Base-by-base conservation (phyloP, 2,797 vertebrate genomes). In the Taeniopygia guttata region DNA sequence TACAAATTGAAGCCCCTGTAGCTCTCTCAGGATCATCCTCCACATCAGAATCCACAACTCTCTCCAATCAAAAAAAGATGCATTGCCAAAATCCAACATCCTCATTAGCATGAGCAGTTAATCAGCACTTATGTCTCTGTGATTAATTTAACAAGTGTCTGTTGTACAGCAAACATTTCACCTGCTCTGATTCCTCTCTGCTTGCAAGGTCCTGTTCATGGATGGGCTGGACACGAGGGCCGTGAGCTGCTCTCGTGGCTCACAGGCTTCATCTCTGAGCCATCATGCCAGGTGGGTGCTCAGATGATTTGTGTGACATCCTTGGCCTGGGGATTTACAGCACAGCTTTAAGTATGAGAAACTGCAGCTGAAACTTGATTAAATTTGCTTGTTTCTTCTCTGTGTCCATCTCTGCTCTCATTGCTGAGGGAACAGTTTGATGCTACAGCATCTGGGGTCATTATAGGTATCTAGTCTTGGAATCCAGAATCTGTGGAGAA, bases 21-120 rank as follows among this genome's bases (percentile, higher is more conserved):
- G 73, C 63, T 56, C 49, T 73, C 68, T 86, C 55, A 42, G 55
- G 63, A 76, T 36, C 3, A 1, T 63, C 36, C 25, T 46, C 34
- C 49, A 52, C 43, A 54, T 12, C 32, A 51, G 27, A 58, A 82
- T 81, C 51, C 46, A 48, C 51, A 74, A 5, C 22, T 79, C 16
- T 51, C n/a, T 79, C 55, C 5, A 3, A 63, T 18, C 12, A 64
- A 81, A 84, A 67, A 49, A 87, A 76, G 64, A 36, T 0, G 0
- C 38, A 16, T n/a, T 52, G 34, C 30, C 45, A 79, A 83, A 92
- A 70, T 26, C 11, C 62, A 74, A 11, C 0, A 2, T 49, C 91
- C 38, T 93, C 48, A 54, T 90, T 73, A 87, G 29, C 32, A 30
- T 13, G 63, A 87, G 23, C 63, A n/a, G 29, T 52, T 93, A 82